Conservation (phyloP, 1,140 invertebrate genomes). For the Hydropsyche tenuis region DNA sequence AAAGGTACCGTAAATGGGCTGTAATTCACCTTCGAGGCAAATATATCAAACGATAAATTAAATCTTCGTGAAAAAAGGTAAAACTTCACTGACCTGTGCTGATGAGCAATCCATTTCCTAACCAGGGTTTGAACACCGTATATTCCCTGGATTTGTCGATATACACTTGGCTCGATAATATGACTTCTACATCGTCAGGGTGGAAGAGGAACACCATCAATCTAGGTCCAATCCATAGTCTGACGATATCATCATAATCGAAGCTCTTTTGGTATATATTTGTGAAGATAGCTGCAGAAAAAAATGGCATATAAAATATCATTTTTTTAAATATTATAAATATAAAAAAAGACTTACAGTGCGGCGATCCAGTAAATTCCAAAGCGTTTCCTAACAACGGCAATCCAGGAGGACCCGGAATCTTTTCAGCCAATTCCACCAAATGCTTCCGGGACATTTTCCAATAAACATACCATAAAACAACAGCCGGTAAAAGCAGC, state of each 20-base stretch:
- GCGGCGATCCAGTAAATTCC: slow-evolving; percentile 71
- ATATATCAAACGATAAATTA: too few relatives aligned
- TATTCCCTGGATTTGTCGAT: slow-evolving; percentile 77
- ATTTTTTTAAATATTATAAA: too few relatives aligned
- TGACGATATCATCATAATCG: slow-evolving; percentile 67
- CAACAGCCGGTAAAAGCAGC: slow-evolving; percentile 70
- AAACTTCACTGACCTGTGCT: slow-evolving; percentile 67
- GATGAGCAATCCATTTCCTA: slow-evolving; percentile 77
- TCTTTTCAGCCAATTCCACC: slow-evolving; percentile 71
- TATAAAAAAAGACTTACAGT: slow-evolving; percentile 60
- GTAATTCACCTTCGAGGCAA: too few relatives aligned
- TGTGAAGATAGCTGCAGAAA: slow-evolving; percentile 70
- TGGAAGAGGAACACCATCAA: slow-evolving; percentile 74
- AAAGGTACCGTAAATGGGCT: too few relatives aligned
- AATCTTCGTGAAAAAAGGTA: too few relatives aligned
- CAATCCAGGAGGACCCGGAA: slow-evolving; percentile 72
- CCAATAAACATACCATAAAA: slow-evolving; percentile 77
- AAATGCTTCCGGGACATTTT: slow-evolving; percentile 71
- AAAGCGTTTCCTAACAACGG: slow-evolving; percentile 76
- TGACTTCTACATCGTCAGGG: slow-evolving; percentile 76
- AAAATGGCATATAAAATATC: too few relatives aligned
- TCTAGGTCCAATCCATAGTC: slow-evolving; percentile 77
- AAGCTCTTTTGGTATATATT: slow-evolving; percentile 66
- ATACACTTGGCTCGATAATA: slow-evolving; percentile 76
- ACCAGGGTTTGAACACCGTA: slow-evolving; percentile 76